Evolutionary conservation across 2,113 vertebrate genomes (phyloP), one percentile per base, ranked within the genome.

Genomic region (Fukomys damarensis): DNA sequence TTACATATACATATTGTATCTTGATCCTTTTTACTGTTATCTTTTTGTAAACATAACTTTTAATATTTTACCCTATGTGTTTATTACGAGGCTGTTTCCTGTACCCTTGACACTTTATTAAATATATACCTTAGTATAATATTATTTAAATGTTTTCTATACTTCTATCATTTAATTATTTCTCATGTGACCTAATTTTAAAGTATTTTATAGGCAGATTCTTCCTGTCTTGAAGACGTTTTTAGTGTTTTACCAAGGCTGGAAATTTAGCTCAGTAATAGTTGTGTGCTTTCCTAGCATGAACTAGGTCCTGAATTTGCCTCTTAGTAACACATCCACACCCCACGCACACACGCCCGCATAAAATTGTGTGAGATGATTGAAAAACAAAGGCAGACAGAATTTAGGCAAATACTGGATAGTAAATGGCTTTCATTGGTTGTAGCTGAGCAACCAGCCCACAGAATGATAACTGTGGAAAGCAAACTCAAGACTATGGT

Each of bases 151-250:
- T 46, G 5, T 46, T 95, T 61, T 41, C 22, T 7, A 22, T 9
- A 43, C 49, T 28, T 91, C 63, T 86, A 22, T 56, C n/a, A 54
- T 11, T 81, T 28, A 86, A 54, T 86, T 95, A 22, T 41, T 91
- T 91, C 54, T 80, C 72, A 86, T 59, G 20, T 95, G 63, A 61
- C n/a, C 74, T 80, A 38, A 61, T n/a, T 66, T 70, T 92, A 74
- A 22, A 56, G 22, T 59, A 16, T 41, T 70, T 41, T 66, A 35
- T 80, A 52, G 70, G 28, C 5, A 80, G 9, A 66, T 3, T 70
- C 20, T 76, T 13, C 52, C 26, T 59, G 19, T 41, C 43, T 63
- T 91, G 11, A 86, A 46, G 20, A n/a, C 58, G 58, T 58, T 46
- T 46, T 84, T 19, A n/a, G n/a, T 59, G 22, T 32, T 84, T 26